Evolutionary conservation across 2,113 vertebrate genomes (phyloP), one percentile per base, ranked within the genome.

Genomic region (Paedocypris sp.): DNA sequence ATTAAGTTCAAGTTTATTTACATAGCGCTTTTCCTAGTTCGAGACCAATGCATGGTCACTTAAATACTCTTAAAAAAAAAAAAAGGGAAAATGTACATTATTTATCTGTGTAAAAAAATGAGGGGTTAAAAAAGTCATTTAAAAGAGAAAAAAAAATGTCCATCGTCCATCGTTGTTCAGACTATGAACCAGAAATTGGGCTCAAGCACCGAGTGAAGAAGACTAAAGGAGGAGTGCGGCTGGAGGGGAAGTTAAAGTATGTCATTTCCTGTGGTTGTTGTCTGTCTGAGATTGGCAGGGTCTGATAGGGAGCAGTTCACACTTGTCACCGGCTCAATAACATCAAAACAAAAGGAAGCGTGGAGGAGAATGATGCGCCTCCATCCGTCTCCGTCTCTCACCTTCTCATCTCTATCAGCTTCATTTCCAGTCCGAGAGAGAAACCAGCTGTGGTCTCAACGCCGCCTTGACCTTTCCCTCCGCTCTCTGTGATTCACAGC

Each of bases 391-490:
- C 20, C 29, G 4, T 52, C 45, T 38, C 47, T 53, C 16, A 41
- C 12, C 18, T 15, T 20, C 26, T 42, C 41, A 18, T 25, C 22
- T 8, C 35, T 57, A 45, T 25, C 58, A 56, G 58, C 45, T 51
- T 68, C 42, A 61, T 61, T 60, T 64, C 16, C 23, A 57, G 61
- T 38, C 63, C 19, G 16, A 6, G 10, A 52, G 52, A 62, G 41
- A 60, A 62, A 28, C 41, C 52, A 62, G 58, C 52, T 62, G 68
- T 16, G 50, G 19, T 45, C 36, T 25, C 75, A 73, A 73, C 71
- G 74, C 65, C 71, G 71, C 60, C 69, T 75, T 62, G 66, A 68
- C 36, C 43, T 62, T 68, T 56, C 5, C 26, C 1, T 2, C 6
- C 41, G 9, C 49, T 54, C 19, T 19, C 15, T 47, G 23, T 47